Evolutionary conservation across 2,888 invertebrate species (phyloP).

Genomic region (Resseliella maxima): DNA sequence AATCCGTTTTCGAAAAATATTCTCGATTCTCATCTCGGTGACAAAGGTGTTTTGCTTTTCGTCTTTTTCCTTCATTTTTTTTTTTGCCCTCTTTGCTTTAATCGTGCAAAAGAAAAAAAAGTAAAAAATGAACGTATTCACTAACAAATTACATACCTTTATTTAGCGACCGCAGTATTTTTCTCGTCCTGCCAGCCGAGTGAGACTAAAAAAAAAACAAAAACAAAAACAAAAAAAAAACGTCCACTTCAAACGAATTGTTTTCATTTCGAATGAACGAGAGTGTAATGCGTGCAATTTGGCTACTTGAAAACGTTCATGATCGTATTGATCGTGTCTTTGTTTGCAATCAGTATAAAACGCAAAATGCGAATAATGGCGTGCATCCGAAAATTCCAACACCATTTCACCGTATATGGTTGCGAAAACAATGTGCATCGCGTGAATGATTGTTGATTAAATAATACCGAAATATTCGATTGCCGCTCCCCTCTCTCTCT

Average conservation of each 20-base stretch:
- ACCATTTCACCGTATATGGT: constrained; percentile 1
- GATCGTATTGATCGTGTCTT: background rate
- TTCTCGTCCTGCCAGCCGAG: background rate
- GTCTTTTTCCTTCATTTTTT: too few relatives aligned
- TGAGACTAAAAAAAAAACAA: background rate
- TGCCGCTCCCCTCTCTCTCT: background rate
- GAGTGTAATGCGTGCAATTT: background rate
- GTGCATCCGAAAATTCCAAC: constrained; percentile 19
- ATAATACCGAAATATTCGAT: constrained; percentile 32
- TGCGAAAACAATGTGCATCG: constrained; percentile 17
- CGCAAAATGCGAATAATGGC: background rate
- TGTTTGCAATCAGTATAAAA: background rate
- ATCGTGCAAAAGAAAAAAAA: background rate
- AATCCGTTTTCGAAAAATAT: background rate
- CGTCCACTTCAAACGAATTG: constrained; percentile 16
- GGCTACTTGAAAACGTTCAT: background rate
- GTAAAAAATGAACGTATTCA: background rate
- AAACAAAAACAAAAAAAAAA: background rate
- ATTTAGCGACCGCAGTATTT: background rate
- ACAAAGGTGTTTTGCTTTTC: constrained; percentile 27
- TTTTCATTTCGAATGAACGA: constrained; percentile 17
- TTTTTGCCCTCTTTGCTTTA: background rate
- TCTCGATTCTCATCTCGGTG: background rate
- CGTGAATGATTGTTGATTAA: constrained; percentile 45
- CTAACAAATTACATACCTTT: constrained; percentile 23